These are phyloP conservation scores for Harpalus rubripes DNA, from an alignment of 2,888 invertebrate genomes.

Conservation along the genomic window DNA sequence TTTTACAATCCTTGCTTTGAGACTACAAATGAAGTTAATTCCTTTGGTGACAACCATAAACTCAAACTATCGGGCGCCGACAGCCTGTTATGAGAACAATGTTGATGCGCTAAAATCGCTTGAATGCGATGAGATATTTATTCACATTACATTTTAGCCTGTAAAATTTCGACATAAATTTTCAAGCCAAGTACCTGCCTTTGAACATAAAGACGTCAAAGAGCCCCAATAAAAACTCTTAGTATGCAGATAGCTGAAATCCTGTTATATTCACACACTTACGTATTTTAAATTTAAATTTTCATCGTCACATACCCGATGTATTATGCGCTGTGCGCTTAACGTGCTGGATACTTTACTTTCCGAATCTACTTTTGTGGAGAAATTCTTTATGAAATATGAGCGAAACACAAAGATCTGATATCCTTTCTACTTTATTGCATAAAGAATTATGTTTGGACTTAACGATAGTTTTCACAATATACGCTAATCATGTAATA, in stretches of 20 bases:
- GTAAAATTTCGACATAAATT: slow-evolving; percentile 63
- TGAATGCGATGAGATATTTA: slow-evolving; percentile 57
- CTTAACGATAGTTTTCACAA: background rate
- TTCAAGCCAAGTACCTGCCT: slow-evolving; percentile 42
- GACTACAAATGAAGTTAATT: background rate
- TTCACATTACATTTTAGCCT: slow-evolving; percentile 54
- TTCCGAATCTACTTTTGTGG: slow-evolving; percentile 12
- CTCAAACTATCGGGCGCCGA: background rate
- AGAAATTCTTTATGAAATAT: slow-evolving; percentile 23
- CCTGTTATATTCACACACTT: slow-evolving; percentile 67
- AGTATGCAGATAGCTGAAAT: slow-evolving; percentile 66
- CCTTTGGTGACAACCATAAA: background rate
- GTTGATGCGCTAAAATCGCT: slow-evolving; percentile 20
- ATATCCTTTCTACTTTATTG: slow-evolving; percentile 1
- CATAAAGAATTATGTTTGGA: background rate
- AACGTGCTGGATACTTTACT: slow-evolving; percentile 20
- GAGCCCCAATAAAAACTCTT: slow-evolving; percentile 66
- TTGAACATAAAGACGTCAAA: slow-evolving; percentile 66
- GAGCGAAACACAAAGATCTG: background rate
- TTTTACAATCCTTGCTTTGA: background rate
- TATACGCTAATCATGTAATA: too few relatives aligned
- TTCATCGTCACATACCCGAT: slow-evolving; percentile 64
- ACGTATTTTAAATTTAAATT: slow-evolving; percentile 66
- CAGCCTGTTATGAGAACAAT: slow-evolving; percentile 7
- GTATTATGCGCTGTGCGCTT: slow-evolving; percentile 55